Base-by-base conservation (phyloP, 2,888 invertebrate species). In the Caenorhabditis sulstoni region DNA sequence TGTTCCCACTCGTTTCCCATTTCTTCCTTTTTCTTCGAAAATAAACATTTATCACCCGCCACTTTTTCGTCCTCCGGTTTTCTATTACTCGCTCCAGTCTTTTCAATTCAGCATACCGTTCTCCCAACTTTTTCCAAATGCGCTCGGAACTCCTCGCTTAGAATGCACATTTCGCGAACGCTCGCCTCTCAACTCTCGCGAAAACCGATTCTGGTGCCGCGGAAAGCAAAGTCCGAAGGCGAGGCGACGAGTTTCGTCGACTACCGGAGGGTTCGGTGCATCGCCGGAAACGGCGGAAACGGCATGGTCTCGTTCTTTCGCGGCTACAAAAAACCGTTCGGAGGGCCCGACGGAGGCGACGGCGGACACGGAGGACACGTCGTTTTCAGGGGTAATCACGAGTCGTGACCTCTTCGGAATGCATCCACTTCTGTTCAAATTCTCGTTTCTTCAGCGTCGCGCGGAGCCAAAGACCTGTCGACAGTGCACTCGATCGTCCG, bases 281-380 rank as follows among this genome's bases (percentile, higher is more conserved):
- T 93, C 0, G 99, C 94, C 0, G 99, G 99, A 0, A 94, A 93
- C 37, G 99, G 99, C 0, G 99, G 99, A 0, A 94, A 97, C 92
- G 99, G 99, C 0, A 94, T 94, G 85, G 93, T 96, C 67, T 95
- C 96, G 0, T 96, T 99, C 90, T 91, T 95, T 18, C 94, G 94
- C 79, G 92, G 94, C 9, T 95, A 94, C 93, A 92, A 93, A 65
- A 96, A 96, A 88, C 96, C 96, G 81, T 93, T 93, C 71, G 98
- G 95, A 0, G 97, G 97, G 0, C 97, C 97, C 0, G 95, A 96
- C 91, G 97, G 97, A 0, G 98, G 97, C 0, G 96, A 98, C 91
- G 99, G 98, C 0, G 99, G 99, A 0, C 93, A 88, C 59, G 94
- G 88, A 3, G 88, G 87, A 12, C 88, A 88, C 59, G 85, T 88